Percentiles rank a stretch among this genome's conserved stretches.
These are phyloP conservation scores for Myotis pilosus DNA, from an alignment of 2,797 vertebrate species.

Conservation along the genomic window DNA sequence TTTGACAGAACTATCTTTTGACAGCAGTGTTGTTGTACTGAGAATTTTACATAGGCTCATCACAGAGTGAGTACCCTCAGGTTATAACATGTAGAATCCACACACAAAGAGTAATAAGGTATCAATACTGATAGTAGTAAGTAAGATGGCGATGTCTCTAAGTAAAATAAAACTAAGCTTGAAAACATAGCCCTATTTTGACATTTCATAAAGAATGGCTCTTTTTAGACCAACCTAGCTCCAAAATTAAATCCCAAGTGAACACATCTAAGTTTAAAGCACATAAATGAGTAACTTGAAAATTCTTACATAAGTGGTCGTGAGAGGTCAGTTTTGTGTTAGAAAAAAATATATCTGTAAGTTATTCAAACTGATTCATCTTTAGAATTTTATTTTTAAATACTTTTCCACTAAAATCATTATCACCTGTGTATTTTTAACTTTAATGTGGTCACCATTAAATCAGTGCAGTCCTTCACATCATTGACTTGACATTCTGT, in stretches of 20 bases:
- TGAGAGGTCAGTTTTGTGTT: neutral
- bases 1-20: neutral
- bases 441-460: neutral
- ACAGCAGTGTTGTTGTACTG: neutral
- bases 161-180: slow-evolving; percentile 4
- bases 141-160: neutral
- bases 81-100: neutral
- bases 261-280: neutral
- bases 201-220: neutral
- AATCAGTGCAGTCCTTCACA: neutral
- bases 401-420: neutral
- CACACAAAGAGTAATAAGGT: neutral
- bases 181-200: neutral
- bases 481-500: neutral
- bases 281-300: neutral
- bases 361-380: neutral
- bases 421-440: neutral
- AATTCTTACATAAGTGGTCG: neutral
- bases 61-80: neutral
- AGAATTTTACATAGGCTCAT: neutral
- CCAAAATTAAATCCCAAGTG: slow-evolving; percentile 8
- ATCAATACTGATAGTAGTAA: neutral
- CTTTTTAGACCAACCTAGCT: neutral
- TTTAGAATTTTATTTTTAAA: neutral
- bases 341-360: neutral